Percentiles rank a stretch among this genome's conserved stretches.
These are phyloP conservation scores for Cyanistes caeruleus DNA, from an alignment of 2,113 vertebrate species.

Conservation along the genomic window DNA sequence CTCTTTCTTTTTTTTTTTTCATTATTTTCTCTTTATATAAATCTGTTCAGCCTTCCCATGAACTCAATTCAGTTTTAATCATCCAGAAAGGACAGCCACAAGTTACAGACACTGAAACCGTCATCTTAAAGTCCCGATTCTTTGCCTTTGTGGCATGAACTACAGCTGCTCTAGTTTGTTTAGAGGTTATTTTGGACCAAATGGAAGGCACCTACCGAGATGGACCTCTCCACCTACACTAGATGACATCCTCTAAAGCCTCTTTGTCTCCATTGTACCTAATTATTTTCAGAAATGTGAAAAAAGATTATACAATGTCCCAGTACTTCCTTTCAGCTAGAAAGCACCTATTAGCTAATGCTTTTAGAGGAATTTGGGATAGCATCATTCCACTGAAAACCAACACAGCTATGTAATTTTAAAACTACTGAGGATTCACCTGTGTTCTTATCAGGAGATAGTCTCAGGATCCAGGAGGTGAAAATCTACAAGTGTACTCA, in stretches of 20 bases:
- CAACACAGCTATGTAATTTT: background rate
- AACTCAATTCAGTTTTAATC: background rate
- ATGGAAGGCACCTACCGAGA: background rate
- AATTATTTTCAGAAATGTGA: background rate
- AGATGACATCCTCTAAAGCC: accelerated
- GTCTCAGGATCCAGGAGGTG: background rate
- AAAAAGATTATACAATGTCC: background rate
- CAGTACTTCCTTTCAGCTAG: background rate
- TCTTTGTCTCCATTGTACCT: background rate
- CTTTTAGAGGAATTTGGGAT: background rate
- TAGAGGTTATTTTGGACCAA: background rate
- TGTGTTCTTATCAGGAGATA: background rate
- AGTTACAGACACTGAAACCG: background rate
- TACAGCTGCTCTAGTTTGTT: background rate
- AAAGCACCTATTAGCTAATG: background rate
- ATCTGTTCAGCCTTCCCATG: accelerated
- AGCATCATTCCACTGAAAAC: background rate
- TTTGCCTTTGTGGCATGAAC: background rate
- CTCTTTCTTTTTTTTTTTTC: accelerated
- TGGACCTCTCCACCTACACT: background rate
- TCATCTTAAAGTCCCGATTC: background rate
- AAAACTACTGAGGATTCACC: background rate
- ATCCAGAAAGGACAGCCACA: background rate
- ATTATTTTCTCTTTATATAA: background rate
- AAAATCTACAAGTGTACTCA: background rate